phyloP scores from a whole-genome alignment of 2,113 vertebrate genomes.

The Typhlomys cinereus region DNA sequence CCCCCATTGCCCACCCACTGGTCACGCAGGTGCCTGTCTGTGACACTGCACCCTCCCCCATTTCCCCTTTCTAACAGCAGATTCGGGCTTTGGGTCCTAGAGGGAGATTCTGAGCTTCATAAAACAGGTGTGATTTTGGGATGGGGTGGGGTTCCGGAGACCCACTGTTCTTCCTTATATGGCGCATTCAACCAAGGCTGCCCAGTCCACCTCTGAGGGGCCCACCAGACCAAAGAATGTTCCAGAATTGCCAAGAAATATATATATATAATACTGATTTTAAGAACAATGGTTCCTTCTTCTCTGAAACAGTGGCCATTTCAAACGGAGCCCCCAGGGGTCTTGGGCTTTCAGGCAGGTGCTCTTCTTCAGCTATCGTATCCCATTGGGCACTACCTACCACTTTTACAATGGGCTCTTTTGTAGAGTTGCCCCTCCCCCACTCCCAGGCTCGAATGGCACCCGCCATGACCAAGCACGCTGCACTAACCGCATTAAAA shows the following conservation, averaged over 20 bases:
- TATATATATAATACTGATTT: fast-evolving
- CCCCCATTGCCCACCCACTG: fast-evolving
- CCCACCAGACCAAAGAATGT: background rate
- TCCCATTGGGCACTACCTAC: no score
- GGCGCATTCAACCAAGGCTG: background rate
- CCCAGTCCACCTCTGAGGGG: background rate
- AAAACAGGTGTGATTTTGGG: background rate
- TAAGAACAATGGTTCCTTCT: no score
- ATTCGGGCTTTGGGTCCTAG: background rate
- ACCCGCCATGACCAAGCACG: background rate
- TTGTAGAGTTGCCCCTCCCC: background rate
- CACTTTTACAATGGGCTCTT: background rate
- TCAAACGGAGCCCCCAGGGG: background rate
- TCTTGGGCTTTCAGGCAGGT: no score
- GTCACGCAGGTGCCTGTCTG: no score
- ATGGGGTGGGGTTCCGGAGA: background rate
- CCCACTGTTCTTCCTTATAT: background rate
- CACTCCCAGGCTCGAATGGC: background rate
- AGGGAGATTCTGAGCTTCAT: background rate
- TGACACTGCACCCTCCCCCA: background rate
- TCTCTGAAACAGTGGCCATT: fast-evolving
- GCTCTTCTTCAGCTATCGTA: fast-evolving
- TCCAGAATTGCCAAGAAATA: background rate
- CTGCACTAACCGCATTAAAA: fast-evolving
- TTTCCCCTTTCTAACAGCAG: background rate